A percentile compares a stretch with the other conserved stretches of the same genome.
These are phyloP conservation scores for Heliconius ismenius DNA, from an alignment of 2,888 invertebrate species.

Conservation along the genomic window DNA sequence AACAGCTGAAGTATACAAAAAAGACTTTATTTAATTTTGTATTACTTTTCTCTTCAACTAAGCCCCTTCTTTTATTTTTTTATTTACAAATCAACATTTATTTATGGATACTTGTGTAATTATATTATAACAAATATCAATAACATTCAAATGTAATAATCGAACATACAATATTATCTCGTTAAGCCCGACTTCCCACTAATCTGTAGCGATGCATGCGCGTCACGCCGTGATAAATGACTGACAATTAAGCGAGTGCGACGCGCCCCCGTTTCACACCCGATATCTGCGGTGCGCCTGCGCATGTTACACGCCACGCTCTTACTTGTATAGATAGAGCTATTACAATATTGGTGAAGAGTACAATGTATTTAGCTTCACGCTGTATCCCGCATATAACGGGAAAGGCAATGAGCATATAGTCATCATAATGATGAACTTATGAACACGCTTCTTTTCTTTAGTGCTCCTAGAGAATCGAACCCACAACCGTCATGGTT, in stretches of 20 bases:
- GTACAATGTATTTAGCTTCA: background rate
- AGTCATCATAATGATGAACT: too few relatives aligned
- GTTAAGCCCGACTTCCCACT: slow-evolving; percentile 12
- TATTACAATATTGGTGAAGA: background rate
- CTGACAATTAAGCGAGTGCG: slow-evolving; percentile 40
- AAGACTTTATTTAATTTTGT: background rate
- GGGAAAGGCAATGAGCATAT: too few relatives aligned
- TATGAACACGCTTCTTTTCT: too few relatives aligned
- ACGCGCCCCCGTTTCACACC: slow-evolving; percentile 42
- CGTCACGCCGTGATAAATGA: slow-evolving; percentile 46
- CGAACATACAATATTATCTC: slow-evolving; percentile 3
- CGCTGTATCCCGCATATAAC: too few relatives aligned
- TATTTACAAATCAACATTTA: background rate
- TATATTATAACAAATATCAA: background rate
- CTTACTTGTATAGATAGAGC: background rate
- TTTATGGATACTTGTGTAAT: background rate
- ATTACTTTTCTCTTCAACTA: background rate
- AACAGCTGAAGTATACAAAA: background rate
- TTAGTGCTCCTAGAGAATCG: too few relatives aligned
- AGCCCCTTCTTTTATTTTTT: too few relatives aligned
- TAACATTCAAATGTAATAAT: slow-evolving; percentile 6
- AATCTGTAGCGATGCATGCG: slow-evolving; percentile 50
- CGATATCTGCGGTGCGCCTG: slow-evolving; percentile 31
- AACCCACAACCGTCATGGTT: too few relatives aligned
- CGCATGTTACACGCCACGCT: slow-evolving; percentile 11